Evolutionary conservation across 2,797 vertebrate species (phyloP).

Genomic region (Cossypha niveicapilla): DNA sequence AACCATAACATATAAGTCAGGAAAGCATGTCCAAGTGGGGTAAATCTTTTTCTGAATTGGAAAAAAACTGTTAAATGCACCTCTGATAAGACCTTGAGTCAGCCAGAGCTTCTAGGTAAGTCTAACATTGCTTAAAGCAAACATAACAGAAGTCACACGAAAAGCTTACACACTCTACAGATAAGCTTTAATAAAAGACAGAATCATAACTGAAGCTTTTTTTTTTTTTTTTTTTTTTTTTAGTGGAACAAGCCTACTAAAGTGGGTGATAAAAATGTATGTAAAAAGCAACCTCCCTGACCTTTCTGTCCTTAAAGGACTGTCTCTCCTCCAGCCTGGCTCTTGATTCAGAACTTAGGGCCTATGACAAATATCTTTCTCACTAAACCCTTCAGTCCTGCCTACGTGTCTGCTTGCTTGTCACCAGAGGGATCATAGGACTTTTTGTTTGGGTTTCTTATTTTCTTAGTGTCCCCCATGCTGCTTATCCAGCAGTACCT

Average conservation of each 20-base stretch:
- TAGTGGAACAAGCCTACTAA: not conserved
- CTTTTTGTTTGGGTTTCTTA: not conserved
- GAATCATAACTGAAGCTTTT: not conserved
- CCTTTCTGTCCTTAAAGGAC: not conserved
- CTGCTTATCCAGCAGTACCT: not conserved
- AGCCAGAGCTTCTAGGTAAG: not conserved
- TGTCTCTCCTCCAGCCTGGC: not conserved
- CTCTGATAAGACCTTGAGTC: not conserved
- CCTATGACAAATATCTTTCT: not conserved
- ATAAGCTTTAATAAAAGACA: not conserved
- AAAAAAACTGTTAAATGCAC: not conserved
- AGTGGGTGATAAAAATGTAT: not conserved
- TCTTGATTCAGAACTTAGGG: not conserved
- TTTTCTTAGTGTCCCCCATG: not conserved
- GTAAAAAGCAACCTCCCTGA: not conserved
- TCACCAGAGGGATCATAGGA: not conserved
- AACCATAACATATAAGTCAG: not conserved
- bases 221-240: not conserved
- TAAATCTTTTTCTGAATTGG: not conserved
- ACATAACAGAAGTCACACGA: not conserved
- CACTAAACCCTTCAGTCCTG: not conserved
- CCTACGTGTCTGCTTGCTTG: not conserved
- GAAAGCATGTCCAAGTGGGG: rapidly evolving
- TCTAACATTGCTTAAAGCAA: not conserved
- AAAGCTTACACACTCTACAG: not conserved